Evolutionary conservation across 2,113 vertebrate genomes (phyloP), one percentile per base, ranked within the genome.

Genomic region (Strigops habroptila): DNA sequence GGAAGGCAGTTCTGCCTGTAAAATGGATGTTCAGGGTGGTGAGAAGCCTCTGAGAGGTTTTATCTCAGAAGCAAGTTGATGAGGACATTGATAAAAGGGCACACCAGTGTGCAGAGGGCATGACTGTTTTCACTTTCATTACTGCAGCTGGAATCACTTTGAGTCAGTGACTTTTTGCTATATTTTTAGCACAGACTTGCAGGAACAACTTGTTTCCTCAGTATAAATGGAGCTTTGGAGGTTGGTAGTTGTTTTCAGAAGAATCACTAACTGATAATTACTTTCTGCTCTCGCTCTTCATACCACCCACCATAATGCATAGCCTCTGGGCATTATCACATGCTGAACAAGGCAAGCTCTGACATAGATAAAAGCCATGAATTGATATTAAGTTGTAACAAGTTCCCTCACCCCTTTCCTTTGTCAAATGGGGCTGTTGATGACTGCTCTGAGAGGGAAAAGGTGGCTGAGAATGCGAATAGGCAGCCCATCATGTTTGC

Each of bases 41-140:
- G 30, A n/a, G 84, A 68, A 85, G 24, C 43, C 25, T 7, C 9
- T 55, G n/a, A 2, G 1, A 1, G 21, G 15, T 51, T 74, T 91
- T 89, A 10, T 79, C 33, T 75, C 5, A 1, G 33, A 63, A 64
- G 14, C 1, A 6, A 8, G 35, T 68, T 84, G n/a, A 3, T 21
- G 19, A n/a, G 19, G 21, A 4, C 30, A 3, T 16, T 51, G 18
- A 24, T 82, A 27, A 85, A 55, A 82, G 46, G 14, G 30, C n/a
- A 53, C 0, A 1, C 16, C 17, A 68, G 25, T 4, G 0, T 5
- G 2, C 9, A 6, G 46, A 59, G 22, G 22, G 33, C 27, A 12
- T 8, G 22, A 16, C 12, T 63, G 17, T 55, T 82, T 89, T 96
- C 90, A 80, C 75, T 88, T 95, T 82, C 7, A 0, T 52, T 91